Evolutionary conservation across 1,140 invertebrate species (phyloP), one percentile per base, ranked within the genome.

Genomic region (Nilaparvata lugens): DNA sequence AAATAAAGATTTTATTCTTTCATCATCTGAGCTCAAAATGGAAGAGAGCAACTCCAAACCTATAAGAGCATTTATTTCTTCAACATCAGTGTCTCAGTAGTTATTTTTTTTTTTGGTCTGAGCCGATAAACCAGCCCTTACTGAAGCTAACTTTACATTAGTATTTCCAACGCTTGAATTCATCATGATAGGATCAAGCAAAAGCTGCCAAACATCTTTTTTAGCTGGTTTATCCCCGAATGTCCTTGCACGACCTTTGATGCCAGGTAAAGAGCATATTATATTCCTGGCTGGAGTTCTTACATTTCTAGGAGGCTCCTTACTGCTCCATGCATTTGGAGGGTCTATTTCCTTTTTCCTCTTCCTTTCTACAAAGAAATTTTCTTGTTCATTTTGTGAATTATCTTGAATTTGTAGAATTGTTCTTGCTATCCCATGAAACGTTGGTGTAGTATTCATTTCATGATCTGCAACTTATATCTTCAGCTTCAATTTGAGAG

Each of bases 11-110:
- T 18, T 28, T 13, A 54, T 54, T 28, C 31, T 54, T 25, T 54
- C 52, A 24, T 54, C 16, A 23, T 19, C 18, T 54, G 52, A 54
- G 7, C 24, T 54, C 11, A 54, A 24, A 16, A 23, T 54, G 6
- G 14, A 19, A 16, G 11, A 54, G 23, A 54, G 6, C 31, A 54
- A 28, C 16, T 25, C 14, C 11, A 54, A 24, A 24, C 52, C 52
- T 19, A 54, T 54, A 21, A 54, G 52, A 24, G 52, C 52, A 28
- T 54, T 54, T 24, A 54, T 54, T 24, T 54, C 52, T 54, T 54
- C 52, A 23, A 7, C 31, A 54, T 54, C 24, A 7, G 52, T 54
- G 23, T 54, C 21, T 16, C 52, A 5, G 52, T 54, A 54, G 21
- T 54, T 54, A 28, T 24, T 54, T 54, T 24, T 19, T 11, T 19